Conservation (phyloP, 2,797 vertebrate genomes). For the Diglossa cyanea region DNA sequence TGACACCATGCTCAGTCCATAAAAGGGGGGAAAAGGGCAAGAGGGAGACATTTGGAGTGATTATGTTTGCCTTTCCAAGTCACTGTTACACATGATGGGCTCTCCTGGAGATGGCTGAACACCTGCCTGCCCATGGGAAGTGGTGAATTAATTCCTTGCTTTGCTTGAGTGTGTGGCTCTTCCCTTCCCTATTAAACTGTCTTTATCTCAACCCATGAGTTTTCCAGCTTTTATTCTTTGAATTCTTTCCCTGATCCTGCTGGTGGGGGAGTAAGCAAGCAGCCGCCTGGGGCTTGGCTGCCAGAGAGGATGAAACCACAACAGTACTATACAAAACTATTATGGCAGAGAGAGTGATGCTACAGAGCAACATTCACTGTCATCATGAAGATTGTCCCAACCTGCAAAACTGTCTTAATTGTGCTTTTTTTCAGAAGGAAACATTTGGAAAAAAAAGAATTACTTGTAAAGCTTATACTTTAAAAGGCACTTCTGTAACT, state of each 20-base stretch:
- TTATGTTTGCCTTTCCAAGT: not conserved
- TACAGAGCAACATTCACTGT: not conserved
- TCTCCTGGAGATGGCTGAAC: not conserved
- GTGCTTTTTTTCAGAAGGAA: not conserved
- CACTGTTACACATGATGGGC: rapidly evolving
- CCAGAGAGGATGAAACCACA: not conserved
- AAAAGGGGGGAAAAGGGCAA: not conserved
- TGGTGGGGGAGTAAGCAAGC: not conserved
- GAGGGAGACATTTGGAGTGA: not conserved
- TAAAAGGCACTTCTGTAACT: not conserved
- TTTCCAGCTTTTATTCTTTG: not conserved
- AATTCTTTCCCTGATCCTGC: not conserved
- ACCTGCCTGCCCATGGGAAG: not conserved
- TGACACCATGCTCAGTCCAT: not conserved
- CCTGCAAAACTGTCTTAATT: not conserved
- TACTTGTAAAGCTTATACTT: not conserved
- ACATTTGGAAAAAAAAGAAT: not conserved
- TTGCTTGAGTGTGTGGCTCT: not conserved
- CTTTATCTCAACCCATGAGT: not conserved
- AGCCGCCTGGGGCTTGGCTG: not conserved
- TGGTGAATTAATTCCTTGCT: not conserved
- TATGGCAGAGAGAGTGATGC: not conserved
- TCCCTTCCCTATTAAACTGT: not conserved
- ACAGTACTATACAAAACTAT: not conserved
- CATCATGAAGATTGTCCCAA: not conserved